phyloP scores from a whole-genome alignment of 2,797 vertebrate species.

The Oryzias sinensis region DNA sequence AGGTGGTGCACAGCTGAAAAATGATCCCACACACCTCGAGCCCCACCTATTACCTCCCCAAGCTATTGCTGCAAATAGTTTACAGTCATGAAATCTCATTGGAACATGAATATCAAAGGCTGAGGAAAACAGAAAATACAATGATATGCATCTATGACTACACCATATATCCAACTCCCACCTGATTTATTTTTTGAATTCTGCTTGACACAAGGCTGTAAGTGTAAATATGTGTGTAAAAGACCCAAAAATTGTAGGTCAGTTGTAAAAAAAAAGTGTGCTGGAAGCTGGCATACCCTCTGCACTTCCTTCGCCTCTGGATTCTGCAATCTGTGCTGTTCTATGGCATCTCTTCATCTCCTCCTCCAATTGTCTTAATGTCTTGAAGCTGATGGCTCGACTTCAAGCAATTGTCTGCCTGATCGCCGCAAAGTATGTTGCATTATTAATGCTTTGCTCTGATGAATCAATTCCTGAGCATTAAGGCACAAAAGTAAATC shows the following conservation, averaged over 20 bases:
- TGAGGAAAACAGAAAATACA: not conserved
- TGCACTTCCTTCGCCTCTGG: constrained; percentile 18
- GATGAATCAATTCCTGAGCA: not conserved
- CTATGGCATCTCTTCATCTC: not conserved
- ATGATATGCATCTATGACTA: not conserved
- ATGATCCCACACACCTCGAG: constrained; percentile 7
- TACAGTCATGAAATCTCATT: constrained; percentile 7
- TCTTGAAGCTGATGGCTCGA: not conserved
- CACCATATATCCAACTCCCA: not conserved
- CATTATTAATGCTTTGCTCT: not conserved
- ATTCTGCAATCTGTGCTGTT: constrained; percentile 27
- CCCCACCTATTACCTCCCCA: constrained; percentile 23
- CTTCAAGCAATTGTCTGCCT: not conserved
- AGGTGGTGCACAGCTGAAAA: constrained; percentile 22
- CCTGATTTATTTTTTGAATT: constrained; percentile 20
- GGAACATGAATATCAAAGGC: not conserved
- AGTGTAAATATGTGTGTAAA: too few relatives aligned
- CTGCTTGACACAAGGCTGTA: constrained; percentile 20
- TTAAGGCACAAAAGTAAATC: not conserved
- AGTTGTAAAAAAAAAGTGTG: too few relatives aligned
- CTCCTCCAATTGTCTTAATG: constrained; percentile 2
- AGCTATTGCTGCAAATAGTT: constrained; percentile 14
- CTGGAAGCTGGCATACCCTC: constrained; percentile 32
- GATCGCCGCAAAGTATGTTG: not conserved
- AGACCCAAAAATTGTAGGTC: too few relatives aligned